Conservation (phyloP, 2,888 invertebrate genomes). For the Anticlea derivata region DNA sequence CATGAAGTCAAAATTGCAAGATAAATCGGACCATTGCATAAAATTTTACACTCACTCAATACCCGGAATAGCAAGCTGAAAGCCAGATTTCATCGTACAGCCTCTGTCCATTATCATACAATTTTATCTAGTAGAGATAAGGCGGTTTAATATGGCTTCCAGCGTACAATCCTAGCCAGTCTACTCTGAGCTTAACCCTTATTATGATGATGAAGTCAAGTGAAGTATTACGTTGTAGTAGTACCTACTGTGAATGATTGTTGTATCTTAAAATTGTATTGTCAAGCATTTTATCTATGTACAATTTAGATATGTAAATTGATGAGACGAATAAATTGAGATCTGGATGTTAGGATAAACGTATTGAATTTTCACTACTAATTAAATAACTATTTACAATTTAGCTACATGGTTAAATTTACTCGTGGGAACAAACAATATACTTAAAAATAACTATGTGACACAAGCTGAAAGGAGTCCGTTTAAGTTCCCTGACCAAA, state of each 20-base stretch:
- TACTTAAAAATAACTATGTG: slow-evolving; percentile 8
- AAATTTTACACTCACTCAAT: too few relatives aligned
- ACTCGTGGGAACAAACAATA: slow-evolving; percentile 25
- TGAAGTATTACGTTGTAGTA: slow-evolving; percentile 11
- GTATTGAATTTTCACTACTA: slow-evolving; percentile 25
- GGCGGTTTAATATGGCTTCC: slow-evolving; percentile 4
- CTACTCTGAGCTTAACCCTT: slow-evolving; percentile 8
- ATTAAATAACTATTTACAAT: slow-evolving; percentile 32
- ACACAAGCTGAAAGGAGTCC: slow-evolving; percentile 20
- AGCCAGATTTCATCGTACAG: slow-evolving; percentile 4
- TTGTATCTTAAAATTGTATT: slow-evolving; percentile 73
- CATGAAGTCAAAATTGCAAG: too few relatives aligned
- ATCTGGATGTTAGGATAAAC: slow-evolving; percentile 36
- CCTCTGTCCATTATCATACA: slow-evolving; percentile 25
- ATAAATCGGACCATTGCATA: too few relatives aligned
- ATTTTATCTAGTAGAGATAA: slow-evolving; percentile 14
- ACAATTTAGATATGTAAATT: slow-evolving; percentile 80
- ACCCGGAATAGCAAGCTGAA: slow-evolving; percentile 3
- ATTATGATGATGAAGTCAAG: slow-evolving; percentile 21
- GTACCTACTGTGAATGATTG: slow-evolving; percentile 23
- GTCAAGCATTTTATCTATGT: slow-evolving; percentile 81
- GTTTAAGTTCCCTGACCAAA: slow-evolving; percentile 50
- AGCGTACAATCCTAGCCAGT: neutral
- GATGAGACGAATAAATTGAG: slow-evolving; percentile 60
- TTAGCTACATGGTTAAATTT: slow-evolving; percentile 32